A percentile compares a stretch with the other conserved stretches of the same genome.
Conservation (phyloP, 1,140 invertebrate genomes). For the Phenacoccus solenopsis region DNA sequence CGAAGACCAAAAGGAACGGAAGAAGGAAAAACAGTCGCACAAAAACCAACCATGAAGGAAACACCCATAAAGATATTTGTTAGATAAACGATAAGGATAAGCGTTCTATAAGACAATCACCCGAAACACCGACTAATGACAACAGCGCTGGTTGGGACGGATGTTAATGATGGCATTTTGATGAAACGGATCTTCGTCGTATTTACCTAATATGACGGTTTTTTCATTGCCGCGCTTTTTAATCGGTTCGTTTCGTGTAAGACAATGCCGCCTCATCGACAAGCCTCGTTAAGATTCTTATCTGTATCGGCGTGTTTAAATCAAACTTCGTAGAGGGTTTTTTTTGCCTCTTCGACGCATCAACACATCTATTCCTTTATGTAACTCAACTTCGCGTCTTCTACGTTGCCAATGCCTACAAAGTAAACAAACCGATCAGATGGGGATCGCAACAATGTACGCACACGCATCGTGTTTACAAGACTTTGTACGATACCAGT, state of each 20-base stretch:
- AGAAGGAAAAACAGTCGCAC: slow-evolving; percentile 10
- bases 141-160: neutral
- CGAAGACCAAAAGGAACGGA: too few relatives aligned
- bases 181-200: neutral
- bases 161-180: slow-evolving; percentile 16
- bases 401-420: too few relatives aligned
- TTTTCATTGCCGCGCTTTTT: neutral
- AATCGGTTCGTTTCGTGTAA: neutral
- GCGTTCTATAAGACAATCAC: neutral
- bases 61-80: slow-evolving; percentile 17
- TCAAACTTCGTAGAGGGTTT: neutral
- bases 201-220: slow-evolving; percentile 8
- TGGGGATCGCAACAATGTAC: too few relatives aligned
- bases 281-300: neutral
- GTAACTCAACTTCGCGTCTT: too few relatives aligned
- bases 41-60: slow-evolving; percentile 13
- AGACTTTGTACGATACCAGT: too few relatives aligned
- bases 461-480: too few relatives aligned
- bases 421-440: too few relatives aligned
- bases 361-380: neutral
- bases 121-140: slow-evolving; percentile 1
- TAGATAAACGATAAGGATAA: slow-evolving; percentile 4
- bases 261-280: neutral
- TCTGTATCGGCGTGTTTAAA: neutral
- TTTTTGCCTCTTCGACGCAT: too few relatives aligned